Percentiles rank a stretch among this genome's conserved stretches.
These are phyloP conservation scores for Trachemys scripta DNA, from an alignment of 2,113 vertebrate species.

Conservation along the genomic window DNA sequence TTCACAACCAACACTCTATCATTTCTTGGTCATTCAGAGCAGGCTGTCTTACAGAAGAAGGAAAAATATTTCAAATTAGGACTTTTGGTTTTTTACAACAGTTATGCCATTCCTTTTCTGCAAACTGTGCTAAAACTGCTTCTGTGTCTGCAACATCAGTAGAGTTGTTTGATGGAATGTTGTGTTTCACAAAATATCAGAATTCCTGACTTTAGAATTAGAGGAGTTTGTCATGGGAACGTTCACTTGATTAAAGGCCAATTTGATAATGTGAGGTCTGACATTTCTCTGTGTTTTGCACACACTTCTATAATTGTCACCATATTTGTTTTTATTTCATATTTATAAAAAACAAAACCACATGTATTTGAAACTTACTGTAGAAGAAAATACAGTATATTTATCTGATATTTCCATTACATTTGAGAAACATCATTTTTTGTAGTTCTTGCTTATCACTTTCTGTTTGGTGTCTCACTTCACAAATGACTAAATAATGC, in stretches of 20 bases:
- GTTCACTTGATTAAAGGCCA: constrained; percentile 54
- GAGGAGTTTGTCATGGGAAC: constrained; percentile 61
- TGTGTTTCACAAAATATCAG: constrained; percentile 52
- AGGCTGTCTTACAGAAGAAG: background rate
- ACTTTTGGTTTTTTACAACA: constrained; percentile 25
- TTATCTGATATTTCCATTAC: background rate
- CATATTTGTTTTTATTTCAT: constrained; percentile 57
- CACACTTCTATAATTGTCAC: constrained; percentile 71
- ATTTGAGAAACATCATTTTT: background rate
- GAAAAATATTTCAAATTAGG: constrained; percentile 27
- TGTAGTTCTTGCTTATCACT: background rate
- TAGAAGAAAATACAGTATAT: constrained; percentile 42
- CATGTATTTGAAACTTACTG: constrained; percentile 52
- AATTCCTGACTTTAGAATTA: constrained; percentile 34
- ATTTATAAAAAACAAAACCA: constrained; percentile 55
- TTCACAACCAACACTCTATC: background rate
- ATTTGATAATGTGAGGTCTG: constrained; percentile 58
- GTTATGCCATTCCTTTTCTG: background rate
- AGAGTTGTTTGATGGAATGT: background rate
- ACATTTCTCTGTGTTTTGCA: constrained; percentile 59
- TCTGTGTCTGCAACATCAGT: background rate
- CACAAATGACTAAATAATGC: fast-evolving
- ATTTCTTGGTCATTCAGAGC: background rate
- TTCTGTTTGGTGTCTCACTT: background rate
- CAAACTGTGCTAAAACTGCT: constrained; percentile 40